These are phyloP conservation scores for Anguilla japonica DNA, from an alignment of 2,113 vertebrate species.

Conservation along the genomic window DNA sequence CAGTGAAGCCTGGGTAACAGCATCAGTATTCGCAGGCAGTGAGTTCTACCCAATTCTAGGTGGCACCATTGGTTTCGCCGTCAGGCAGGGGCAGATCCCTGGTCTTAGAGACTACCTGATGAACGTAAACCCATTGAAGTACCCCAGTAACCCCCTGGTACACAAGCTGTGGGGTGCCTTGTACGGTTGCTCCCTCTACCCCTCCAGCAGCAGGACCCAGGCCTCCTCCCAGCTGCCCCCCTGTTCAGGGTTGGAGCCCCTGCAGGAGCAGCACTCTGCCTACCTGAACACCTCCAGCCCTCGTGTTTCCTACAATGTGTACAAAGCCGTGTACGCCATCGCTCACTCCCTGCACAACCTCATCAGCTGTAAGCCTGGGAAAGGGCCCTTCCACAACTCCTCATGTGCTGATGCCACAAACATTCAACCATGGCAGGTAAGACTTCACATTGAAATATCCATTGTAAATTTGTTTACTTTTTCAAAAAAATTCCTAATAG, in stretches of 20 bases:
- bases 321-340: constrained; percentile 65
- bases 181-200: constrained; percentile 61
- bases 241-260: constrained; percentile 60
- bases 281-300: constrained; percentile 67
- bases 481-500: too few relatives aligned
- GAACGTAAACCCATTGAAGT: constrained; percentile 57
- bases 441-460: neutral
- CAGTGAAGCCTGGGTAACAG: constrained; percentile 73
- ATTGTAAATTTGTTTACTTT: too few relatives aligned
- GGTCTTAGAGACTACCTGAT: constrained; percentile 62
- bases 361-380: constrained; percentile 57
- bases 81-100: too few relatives aligned
- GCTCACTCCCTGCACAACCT: constrained; percentile 72
- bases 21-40: constrained; percentile 63
- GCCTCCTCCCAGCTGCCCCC: constrained; percentile 31
- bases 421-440: constrained; percentile 72
- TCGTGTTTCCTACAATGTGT: constrained; percentile 68
- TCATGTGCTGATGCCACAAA: constrained; percentile 62
- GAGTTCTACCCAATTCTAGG: constrained; percentile 66
- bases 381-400: constrained; percentile 63
- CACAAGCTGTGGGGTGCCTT: constrained; percentile 66
- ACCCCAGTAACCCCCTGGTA: constrained; percentile 59
- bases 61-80: constrained; percentile 70
- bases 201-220: neutral
- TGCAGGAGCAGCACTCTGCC: constrained; percentile 55